Conservation (phyloP, 2,888 invertebrate species). For the Anagyrus pseudococci region DNA sequence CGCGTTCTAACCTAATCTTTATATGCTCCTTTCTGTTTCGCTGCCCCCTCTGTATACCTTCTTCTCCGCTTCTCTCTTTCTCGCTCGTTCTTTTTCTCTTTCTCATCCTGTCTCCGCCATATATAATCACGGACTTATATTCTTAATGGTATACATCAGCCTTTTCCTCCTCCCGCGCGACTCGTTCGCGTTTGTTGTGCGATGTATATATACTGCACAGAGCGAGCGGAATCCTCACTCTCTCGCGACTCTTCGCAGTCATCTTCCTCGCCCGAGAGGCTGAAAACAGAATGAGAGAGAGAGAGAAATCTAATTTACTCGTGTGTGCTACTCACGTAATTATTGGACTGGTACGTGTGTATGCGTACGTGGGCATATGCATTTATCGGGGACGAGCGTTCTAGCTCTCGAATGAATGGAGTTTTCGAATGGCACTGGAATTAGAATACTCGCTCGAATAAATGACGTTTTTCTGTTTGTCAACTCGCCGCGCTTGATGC, state of each 20-base stretch:
- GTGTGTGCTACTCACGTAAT: too few relatives aligned
- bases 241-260: constrained; percentile 18
- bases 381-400: too few relatives aligned
- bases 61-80: constrained; percentile 1
- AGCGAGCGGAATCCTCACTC: constrained; percentile 5
- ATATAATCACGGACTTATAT: constrained; percentile 19
- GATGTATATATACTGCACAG: constrained; percentile 1
- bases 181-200: not conserved
- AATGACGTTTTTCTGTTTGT: too few relatives aligned
- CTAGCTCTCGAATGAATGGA: too few relatives aligned
- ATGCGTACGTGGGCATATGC: too few relatives aligned
- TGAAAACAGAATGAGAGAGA: not conserved
- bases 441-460: too few relatives aligned
- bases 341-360: too few relatives aligned
- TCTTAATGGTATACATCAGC: not conserved
- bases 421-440: too few relatives aligned
- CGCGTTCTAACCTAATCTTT: constrained; percentile 53
- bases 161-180: constrained; percentile 41
- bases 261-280: constrained; percentile 25
- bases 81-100: too few relatives aligned
- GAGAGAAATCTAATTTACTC: too few relatives aligned
- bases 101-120: constrained; percentile 17
- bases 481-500: too few relatives aligned
- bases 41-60: constrained; percentile 7
- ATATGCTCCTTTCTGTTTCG: not conserved